Evolutionary conservation across 2,797 vertebrate genomes (phyloP).

Genomic region (Premnoplex brunnescens): DNA sequence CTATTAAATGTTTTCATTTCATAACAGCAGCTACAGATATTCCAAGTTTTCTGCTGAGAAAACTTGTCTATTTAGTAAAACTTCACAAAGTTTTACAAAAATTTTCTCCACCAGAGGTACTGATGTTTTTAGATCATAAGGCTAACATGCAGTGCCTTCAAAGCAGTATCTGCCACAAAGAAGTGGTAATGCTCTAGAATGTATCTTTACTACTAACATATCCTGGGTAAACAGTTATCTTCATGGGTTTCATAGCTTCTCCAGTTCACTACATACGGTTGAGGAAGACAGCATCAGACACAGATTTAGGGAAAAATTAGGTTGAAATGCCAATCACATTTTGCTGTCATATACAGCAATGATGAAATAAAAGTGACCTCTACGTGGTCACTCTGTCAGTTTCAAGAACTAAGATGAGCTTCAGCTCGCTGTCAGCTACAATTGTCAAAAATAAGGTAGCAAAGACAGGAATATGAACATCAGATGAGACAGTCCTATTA

Average conservation of each 20-base stretch:
- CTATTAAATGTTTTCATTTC: neutral
- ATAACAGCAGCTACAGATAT: neutral
- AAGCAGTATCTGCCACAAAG: neutral
- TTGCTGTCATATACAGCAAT: neutral
- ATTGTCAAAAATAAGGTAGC: slow-evolving; percentile 23
- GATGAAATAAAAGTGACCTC: slow-evolving; percentile 17
- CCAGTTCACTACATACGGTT: neutral
- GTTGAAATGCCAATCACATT: neutral
- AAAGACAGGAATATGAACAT: neutral
- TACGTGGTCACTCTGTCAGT: neutral
- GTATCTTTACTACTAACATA: neutral
- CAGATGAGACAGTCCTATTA: slow-evolving; percentile 27
- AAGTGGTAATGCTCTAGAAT: neutral
- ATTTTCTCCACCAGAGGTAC: neutral
- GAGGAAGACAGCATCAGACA: neutral
- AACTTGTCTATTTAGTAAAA: neutral
- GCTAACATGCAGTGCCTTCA: neutral
- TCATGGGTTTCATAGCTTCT: neutral
- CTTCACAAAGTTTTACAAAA: neutral
- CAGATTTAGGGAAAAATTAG: neutral
- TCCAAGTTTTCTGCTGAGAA: neutral
- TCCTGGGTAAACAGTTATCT: neutral
- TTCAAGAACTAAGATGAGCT: slow-evolving; percentile 4
- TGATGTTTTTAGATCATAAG: neutral
- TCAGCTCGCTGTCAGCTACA: neutral